Conservation (phyloP, 1,140 invertebrate species). For the Scylla paramamosain region DNA sequence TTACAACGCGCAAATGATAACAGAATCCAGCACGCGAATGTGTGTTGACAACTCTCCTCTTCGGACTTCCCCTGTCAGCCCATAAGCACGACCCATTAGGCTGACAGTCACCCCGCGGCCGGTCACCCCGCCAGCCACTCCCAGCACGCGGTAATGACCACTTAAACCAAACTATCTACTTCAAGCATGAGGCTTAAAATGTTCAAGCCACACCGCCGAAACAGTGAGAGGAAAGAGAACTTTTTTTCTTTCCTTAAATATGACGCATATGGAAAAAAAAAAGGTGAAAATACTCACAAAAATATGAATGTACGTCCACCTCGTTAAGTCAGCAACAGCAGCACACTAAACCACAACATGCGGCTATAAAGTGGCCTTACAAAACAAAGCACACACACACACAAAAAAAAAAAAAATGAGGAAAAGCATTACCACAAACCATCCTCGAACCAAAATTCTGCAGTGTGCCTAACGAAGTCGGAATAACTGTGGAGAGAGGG, state of each 20-base stretch:
- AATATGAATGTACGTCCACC: neutral
- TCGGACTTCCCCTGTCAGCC: neutral
- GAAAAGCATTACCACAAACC: neutral
- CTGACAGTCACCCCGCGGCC: neutral
- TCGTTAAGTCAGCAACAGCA: neutral
- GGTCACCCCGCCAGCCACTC: neutral
- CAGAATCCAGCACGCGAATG: neutral
- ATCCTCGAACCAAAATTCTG: neutral
- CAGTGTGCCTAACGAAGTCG: constrained; percentile 6
- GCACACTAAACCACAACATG: neutral
- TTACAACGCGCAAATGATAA: neutral
- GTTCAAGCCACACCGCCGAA: neutral
- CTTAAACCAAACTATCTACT: neutral
- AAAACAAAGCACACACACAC: neutral
- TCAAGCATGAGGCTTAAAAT: neutral
- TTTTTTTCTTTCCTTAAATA: neutral
- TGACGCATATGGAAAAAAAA: neutral
- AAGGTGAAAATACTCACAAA: neutral
- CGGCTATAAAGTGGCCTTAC: neutral
- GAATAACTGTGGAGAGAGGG: neutral
- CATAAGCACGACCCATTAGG: neutral
- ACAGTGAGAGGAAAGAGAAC: neutral
- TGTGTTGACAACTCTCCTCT: neutral
- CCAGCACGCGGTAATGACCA: neutral
- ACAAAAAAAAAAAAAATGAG: neutral